Evolutionary conservation across 1,140 invertebrate species (phyloP).

Genomic region (Limonius californicus): DNA sequence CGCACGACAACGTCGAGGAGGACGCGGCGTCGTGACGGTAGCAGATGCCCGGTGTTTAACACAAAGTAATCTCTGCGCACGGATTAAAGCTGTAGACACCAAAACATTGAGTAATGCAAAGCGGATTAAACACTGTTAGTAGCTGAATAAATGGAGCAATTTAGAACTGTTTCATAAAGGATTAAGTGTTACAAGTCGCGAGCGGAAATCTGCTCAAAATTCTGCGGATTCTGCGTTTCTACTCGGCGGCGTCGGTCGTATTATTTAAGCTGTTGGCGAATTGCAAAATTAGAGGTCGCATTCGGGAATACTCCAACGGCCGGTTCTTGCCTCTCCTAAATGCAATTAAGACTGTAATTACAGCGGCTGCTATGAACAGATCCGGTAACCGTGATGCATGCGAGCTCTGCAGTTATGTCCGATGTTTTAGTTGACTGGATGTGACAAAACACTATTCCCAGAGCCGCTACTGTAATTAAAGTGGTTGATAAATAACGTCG

Average conservation of each 20-base stretch:
- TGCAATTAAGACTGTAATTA: constrained; percentile 25
- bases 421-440: constrained; percentile 20
- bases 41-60: constrained; percentile 13
- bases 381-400: constrained; percentile 20
- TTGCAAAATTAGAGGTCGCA: constrained; percentile 12
- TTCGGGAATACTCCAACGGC: constrained; percentile 3
- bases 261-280: constrained; percentile 6
- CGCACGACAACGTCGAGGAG: too few species aligned
- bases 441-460: constrained; percentile 19
- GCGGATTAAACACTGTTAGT: constrained; percentile 30
- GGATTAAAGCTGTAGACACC: constrained; percentile 12
- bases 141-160: constrained; percentile 30
- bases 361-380: constrained; percentile 23
- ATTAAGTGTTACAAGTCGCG: constrained; percentile 18
- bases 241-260: not conserved
- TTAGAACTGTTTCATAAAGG: constrained; percentile 26
- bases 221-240: constrained; percentile 1
- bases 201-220: constrained; percentile 8
- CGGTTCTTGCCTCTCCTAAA: constrained; percentile 18
- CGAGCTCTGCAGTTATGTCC: constrained; percentile 21
- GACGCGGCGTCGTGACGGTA: not conserved
- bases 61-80: not conserved
- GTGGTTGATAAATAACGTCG: constrained; percentile 18
- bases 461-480: constrained; percentile 20
- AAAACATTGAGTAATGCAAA: constrained; percentile 24